phyloP scores from a whole-genome alignment of 1,140 invertebrate species.

The Telenomus remus region DNA sequence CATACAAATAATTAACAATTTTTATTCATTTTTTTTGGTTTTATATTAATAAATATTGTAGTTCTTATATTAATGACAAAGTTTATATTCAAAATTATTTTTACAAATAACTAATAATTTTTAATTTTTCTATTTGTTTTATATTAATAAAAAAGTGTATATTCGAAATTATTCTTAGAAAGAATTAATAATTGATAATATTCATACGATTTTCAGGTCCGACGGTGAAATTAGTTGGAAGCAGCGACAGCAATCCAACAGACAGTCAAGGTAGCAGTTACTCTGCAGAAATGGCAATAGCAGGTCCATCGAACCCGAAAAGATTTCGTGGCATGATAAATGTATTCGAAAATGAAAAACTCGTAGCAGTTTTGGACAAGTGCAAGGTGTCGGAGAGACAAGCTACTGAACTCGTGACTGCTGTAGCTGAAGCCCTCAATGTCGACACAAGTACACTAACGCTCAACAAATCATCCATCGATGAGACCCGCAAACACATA shows the following conservation, averaged over 20 bases:
- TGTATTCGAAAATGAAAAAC: slow-evolving; percentile 25
- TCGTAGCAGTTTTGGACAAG: slow-evolving; percentile 25
- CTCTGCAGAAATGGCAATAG: slow-evolving; percentile 8
- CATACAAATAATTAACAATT: too few relatives aligned
- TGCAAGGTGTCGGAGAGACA: slow-evolving; percentile 35
- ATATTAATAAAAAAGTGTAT: too few relatives aligned
- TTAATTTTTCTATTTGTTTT: too few relatives aligned
- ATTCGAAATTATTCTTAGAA: too few relatives aligned
- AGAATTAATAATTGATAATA: too few relatives aligned
- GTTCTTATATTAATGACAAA: too few relatives aligned
- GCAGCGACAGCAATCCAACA: slow-evolving; percentile 7
- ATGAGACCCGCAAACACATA: slow-evolving; percentile 11
- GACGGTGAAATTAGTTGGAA: slow-evolving; percentile 12
- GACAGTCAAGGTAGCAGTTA: slow-evolving; percentile 12
- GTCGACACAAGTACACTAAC: neutral
- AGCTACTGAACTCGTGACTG: slow-evolving; percentile 26
- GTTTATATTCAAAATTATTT: too few relatives aligned
- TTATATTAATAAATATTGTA: too few relatives aligned
- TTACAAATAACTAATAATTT: too few relatives aligned
- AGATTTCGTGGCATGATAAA: slow-evolving; percentile 10
- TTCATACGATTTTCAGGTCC: too few relatives aligned
- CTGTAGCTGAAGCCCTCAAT: slow-evolving; percentile 28
- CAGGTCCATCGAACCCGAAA: slow-evolving; percentile 18
- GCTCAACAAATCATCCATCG: slow-evolving; percentile 11
- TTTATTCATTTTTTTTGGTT: too few relatives aligned